Evolutionary conservation across 2,888 invertebrate species (phyloP).

Genomic region (Hybos culiciformis): DNA sequence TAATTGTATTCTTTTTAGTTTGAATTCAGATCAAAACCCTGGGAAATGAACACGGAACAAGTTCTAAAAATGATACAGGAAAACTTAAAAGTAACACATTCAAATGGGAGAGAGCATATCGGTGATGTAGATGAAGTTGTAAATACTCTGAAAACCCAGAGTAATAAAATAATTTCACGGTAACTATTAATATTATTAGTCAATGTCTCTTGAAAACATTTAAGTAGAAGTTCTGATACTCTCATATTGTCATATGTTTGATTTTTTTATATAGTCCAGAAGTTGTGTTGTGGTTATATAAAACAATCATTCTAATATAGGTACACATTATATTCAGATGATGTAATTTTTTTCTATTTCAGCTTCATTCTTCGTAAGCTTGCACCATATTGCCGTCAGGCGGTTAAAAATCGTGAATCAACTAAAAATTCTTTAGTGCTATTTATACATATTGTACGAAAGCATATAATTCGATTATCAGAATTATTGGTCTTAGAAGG

Average conservation of each 20-base stretch:
- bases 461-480: conserved; percentile 44
- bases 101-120: background rate
- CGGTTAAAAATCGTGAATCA: conserved; percentile 49
- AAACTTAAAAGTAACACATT: background rate
- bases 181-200: too few species aligned
- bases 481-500: conserved; percentile 45
- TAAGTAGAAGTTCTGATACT: too few species aligned
- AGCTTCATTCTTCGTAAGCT: conserved; percentile 46
- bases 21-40: conserved; percentile 49
- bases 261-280: too few species aligned
- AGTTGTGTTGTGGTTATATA: too few species aligned
- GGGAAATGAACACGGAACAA: conserved; percentile 47
- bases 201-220: too few species aligned
- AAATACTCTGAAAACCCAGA: too few species aligned
- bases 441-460: conserved; percentile 43
- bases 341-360: too few species aligned
- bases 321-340: too few species aligned
- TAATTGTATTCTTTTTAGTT: conserved; percentile 39
- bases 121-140: too few species aligned
- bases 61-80: conserved; percentile 49
- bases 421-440: conserved; percentile 48
- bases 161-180: too few species aligned
- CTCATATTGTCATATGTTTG: too few species aligned
- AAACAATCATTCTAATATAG: too few species aligned
- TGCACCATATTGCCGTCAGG: conserved; percentile 44